phyloP scores from a whole-genome alignment of 1,140 invertebrate genomes.

The Acromyrmex echinatior region DNA sequence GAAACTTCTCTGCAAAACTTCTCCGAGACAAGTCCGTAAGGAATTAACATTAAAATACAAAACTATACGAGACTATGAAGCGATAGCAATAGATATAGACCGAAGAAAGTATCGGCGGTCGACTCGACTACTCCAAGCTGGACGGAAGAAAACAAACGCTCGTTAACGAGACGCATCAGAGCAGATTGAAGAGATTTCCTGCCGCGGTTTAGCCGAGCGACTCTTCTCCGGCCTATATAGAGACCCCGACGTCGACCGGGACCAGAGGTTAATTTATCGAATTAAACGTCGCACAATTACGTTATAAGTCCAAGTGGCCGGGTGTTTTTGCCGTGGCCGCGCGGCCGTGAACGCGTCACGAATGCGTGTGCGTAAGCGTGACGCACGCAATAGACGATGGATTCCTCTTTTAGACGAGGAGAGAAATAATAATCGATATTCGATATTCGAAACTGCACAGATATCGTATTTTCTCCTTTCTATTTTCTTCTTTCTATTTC shows the following conservation, averaged over 20 bases:
- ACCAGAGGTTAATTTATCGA: slow-evolving; percentile 85
- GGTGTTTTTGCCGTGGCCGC: slow-evolving; percentile 71
- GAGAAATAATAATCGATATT: slow-evolving; percentile 9
- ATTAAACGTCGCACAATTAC: slow-evolving; percentile 84
- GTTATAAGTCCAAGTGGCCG: slow-evolving; percentile 82
- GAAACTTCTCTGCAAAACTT: background rate
- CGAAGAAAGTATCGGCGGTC: slow-evolving; percentile 66
- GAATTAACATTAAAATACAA: background rate
- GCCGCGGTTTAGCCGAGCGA: slow-evolving; percentile 80
- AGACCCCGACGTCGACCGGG: slow-evolving; percentile 78
- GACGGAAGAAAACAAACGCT: slow-evolving; percentile 84
- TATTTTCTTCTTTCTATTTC: background rate
- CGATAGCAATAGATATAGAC: background rate
- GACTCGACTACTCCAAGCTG: slow-evolving; percentile 56
- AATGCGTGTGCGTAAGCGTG: slow-evolving; percentile 20
- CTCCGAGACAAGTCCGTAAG: background rate
- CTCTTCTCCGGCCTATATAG: slow-evolving; percentile 76
- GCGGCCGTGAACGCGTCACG: background rate
- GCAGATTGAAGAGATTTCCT: slow-evolving; percentile 86
- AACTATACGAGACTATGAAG: slow-evolving; percentile 36
- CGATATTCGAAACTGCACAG: background rate
- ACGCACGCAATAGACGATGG: background rate
- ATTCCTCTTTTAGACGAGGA: slow-evolving; percentile 22
- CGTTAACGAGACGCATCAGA: slow-evolving; percentile 85
- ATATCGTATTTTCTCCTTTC: background rate